Conservation (phyloP, 2,888 invertebrate species). For the Lasioglossum lativentre region DNA sequence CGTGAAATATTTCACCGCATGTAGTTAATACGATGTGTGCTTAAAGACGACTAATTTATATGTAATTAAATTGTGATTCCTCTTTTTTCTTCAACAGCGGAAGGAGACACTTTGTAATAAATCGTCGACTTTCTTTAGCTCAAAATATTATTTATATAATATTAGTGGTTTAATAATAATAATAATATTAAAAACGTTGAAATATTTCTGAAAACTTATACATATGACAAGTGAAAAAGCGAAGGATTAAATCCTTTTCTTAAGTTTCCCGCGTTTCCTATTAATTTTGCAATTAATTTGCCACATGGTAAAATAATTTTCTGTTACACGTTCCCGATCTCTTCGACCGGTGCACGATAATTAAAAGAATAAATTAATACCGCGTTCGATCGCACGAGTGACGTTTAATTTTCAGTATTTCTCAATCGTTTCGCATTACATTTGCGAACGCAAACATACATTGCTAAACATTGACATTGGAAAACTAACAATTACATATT, state of each 20-base stretch:
- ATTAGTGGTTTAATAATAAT: too few relatives aligned
- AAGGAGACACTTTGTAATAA: not conserved
- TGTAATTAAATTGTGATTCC: not conserved
- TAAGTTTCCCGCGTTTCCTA: not conserved
- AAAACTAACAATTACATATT: not conserved
- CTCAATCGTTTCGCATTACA: not conserved
- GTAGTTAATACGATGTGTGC: not conserved
- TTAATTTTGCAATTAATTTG: not conserved
- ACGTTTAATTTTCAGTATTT: not conserved
- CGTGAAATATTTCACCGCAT: not conserved
- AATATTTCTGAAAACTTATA: too few relatives aligned
- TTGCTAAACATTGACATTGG: not conserved
- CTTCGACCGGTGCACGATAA: not conserved
- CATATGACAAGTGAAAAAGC: too few relatives aligned
- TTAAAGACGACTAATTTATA: not conserved
- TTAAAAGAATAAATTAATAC: too few relatives aligned
- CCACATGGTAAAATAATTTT: not conserved
- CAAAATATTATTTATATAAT: not conserved
- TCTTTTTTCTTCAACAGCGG: not conserved
- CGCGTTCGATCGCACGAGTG: not conserved
- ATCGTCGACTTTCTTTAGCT: too few relatives aligned
- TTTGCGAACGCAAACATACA: not conserved
- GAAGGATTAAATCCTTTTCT: not conserved
- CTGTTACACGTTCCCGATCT: not conserved
- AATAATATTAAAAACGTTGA: too few relatives aligned